These are phyloP conservation scores for Chloebia gouldiae DNA, from an alignment of 2,113 vertebrate species.

Conservation along the genomic window DNA sequence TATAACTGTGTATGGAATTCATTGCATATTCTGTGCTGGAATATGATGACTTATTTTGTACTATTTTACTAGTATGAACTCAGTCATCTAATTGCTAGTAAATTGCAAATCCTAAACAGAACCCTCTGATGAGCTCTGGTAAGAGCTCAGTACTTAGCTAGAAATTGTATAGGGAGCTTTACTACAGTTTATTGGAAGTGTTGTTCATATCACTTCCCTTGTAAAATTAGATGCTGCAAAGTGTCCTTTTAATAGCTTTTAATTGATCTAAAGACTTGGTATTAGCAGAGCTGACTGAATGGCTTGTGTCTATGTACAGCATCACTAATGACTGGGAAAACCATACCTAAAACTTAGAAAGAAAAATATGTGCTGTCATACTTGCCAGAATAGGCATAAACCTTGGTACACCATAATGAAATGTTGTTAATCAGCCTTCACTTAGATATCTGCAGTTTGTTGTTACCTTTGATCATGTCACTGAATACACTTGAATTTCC, in stretches of 20 bases:
- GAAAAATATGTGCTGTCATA: background rate
- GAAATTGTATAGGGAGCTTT: background rate
- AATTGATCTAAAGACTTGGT: background rate
- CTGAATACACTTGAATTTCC: background rate
- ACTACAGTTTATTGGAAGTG: background rate
- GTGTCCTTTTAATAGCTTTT: background rate
- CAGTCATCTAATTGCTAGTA: slow-evolving; percentile 3
- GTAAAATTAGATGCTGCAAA: background rate
- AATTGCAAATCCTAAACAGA: slow-evolving; percentile 9
- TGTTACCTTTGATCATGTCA: background rate
- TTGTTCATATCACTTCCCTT: background rate
- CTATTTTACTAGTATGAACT: background rate
- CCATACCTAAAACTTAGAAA: background rate
- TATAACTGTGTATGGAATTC: background rate
- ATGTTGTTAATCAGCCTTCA: background rate
- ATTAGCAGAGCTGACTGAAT: background rate
- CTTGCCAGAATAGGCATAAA: background rate
- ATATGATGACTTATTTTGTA: background rate
- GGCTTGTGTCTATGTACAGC: background rate
- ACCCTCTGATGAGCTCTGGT: background rate
- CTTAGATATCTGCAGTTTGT: background rate
- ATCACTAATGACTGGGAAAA: background rate
- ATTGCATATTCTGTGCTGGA: background rate
- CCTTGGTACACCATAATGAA: background rate
- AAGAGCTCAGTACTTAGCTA: background rate